phyloP scores from a whole-genome alignment of 1,140 invertebrate genomes.

The Temnothorax nylanderi region DNA sequence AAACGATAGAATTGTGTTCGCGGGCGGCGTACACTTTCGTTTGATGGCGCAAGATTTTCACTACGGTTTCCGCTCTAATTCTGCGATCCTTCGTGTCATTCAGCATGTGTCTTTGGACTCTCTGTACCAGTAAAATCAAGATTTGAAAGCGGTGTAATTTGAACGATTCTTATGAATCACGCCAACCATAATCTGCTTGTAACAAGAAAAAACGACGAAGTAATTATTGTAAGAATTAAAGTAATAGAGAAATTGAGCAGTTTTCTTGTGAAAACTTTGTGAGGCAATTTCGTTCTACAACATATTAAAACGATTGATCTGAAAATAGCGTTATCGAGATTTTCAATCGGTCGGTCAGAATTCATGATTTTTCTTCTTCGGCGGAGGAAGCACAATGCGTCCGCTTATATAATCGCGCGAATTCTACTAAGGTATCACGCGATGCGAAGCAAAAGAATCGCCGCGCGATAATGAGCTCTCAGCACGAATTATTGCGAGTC shows the following conservation, averaged over 20 bases:
- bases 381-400: neutral
- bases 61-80: constrained; percentile 58
- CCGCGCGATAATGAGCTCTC: neutral
- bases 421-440: neutral
- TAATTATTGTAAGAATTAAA: neutral
- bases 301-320: neutral
- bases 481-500: neutral
- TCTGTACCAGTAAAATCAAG: neutral
- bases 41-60: constrained; percentile 46
- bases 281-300: neutral
- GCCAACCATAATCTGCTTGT: neutral
- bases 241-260: neutral
- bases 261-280: neutral
- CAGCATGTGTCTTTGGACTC: neutral
- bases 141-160: neutral
- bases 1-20: constrained; percentile 45
- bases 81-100: neutral
- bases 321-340: neutral
- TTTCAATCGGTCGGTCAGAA: neutral
- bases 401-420: neutral
- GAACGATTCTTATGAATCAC: neutral
- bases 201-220: neutral
- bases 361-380: neutral
- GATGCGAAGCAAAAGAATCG: neutral
- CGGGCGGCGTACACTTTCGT: constrained; percentile 30